A percentile compares a stretch with the other conserved stretches of the same genome.
phyloP scores from a whole-genome alignment of 1,140 invertebrate species.

The Cecropterus lyciades region DNA sequence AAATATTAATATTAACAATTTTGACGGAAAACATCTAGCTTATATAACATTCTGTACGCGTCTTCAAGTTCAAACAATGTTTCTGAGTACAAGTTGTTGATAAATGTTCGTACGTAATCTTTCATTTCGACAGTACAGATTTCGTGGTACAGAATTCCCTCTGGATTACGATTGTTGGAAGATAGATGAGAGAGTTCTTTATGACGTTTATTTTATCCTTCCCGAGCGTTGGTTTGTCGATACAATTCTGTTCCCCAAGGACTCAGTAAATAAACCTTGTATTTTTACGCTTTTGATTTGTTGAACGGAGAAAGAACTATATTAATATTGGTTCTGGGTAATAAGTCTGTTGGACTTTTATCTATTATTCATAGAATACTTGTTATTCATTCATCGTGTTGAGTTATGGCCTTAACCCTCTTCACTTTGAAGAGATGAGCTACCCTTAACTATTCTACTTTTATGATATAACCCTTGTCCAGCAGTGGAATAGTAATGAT shows the following conservation, averaged over 20 bases:
- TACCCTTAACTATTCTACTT: too few relatives aligned
- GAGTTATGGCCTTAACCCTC: too few relatives aligned
- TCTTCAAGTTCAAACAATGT: neutral
- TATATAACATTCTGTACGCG: neutral
- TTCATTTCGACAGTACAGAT: conserved; percentile 7
- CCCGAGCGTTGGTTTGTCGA: neutral
- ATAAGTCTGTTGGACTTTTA: too few relatives aligned
- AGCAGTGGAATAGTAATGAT: too few relatives aligned
- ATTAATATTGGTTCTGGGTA: too few relatives aligned
- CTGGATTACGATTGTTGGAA: neutral
- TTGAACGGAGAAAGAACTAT: too few relatives aligned
- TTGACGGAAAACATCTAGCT: neutral
- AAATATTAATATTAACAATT: too few relatives aligned
- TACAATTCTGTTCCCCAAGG: conserved; percentile 3
- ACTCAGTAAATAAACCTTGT: conserved; percentile 10
- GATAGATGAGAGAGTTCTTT: conserved; percentile 3
- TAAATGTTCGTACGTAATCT: conserved; percentile 7
- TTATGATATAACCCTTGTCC: too few relatives aligned
- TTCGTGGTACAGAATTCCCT: neutral
- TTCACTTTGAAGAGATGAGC: too few relatives aligned
- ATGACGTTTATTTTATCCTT: conserved; percentile 11
- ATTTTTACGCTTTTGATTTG: neutral
- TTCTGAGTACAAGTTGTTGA: conserved; percentile 6
- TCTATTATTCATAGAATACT: too few relatives aligned
- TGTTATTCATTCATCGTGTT: too few relatives aligned